Evolutionary conservation across 1,140 invertebrate genomes (phyloP).

Genomic region (Thrips palmi): DNA sequence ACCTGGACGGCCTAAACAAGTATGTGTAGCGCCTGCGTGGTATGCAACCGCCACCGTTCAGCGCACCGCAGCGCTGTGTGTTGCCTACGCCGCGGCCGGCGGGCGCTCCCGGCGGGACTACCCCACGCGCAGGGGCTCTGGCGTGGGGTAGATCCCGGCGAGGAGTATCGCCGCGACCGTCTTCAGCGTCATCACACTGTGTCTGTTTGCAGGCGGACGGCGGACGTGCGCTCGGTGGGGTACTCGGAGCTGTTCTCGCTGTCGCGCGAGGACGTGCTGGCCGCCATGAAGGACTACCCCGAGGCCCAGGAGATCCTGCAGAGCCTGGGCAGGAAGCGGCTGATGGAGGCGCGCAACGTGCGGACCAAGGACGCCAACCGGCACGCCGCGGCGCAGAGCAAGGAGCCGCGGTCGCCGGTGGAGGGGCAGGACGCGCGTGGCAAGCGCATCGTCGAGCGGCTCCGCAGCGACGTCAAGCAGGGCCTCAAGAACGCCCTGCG

Average conservation of each 20-base stretch:
- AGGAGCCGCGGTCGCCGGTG: no score
- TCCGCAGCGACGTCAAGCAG: conserved; percentile 64
- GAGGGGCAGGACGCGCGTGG: no score
- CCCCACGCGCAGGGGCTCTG: no score
- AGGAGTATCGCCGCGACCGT: no score
- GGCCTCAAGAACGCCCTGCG: conserved; percentile 45
- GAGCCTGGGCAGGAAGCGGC: conserved; percentile 61
- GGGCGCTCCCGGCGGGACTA: no score
- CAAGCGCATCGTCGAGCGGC: conserved; percentile 58
- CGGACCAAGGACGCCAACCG: conserved; percentile 17
- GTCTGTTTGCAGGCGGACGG: conserved; percentile 54
- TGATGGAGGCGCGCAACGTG: conserved; percentile 57
- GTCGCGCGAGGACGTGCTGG: conserved; percentile 83
- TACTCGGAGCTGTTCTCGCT: conserved; percentile 91
- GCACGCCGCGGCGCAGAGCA: conserved; percentile 24
- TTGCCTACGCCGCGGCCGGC: no score
- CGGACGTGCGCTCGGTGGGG: conserved; percentile 86
- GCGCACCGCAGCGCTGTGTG: no score
- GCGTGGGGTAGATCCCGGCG: no score
- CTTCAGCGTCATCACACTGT: not conserved
- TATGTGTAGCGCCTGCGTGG: no score
- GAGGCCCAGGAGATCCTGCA: conserved; percentile 88
- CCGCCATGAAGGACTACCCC: conserved; percentile 91
- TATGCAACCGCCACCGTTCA: no score
- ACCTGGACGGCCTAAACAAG: conserved; percentile 91